phyloP scores from a whole-genome alignment of 64 coral and sea anemone genomes.

The Pocillopora damicornis region DNA sequence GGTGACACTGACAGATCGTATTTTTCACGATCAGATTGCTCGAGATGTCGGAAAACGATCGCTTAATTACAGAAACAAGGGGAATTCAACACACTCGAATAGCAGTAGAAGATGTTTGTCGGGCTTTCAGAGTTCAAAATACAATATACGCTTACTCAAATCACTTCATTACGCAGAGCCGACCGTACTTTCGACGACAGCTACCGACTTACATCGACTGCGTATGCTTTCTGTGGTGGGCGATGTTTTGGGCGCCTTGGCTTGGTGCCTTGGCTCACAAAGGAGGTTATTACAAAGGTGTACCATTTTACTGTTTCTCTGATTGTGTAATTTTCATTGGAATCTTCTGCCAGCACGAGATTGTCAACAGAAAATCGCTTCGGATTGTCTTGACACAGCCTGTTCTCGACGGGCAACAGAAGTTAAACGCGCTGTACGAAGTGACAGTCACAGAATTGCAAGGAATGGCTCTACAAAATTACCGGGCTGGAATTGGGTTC shows the following conservation, averaged over 20 bases:
- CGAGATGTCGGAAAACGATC: conserved; percentile 22
- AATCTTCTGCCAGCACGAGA: conserved; percentile 72
- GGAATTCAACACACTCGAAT: conserved; percentile 40
- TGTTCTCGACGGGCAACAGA: conserved; percentile 39
- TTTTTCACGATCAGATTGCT: not conserved
- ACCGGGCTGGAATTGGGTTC: conserved; percentile 56
- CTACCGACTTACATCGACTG: conserved; percentile 57
- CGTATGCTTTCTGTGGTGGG: not conserved
- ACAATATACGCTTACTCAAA: conserved; percentile 44
- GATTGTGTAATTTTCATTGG: conserved; percentile 42
- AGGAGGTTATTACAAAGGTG: conserved; percentile 18
- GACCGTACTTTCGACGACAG: conserved; percentile 59
- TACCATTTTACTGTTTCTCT: conserved; percentile 38
- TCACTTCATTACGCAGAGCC: conserved; percentile 74
- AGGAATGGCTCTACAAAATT: conserved; percentile 64
- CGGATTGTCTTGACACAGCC: conserved; percentile 58
- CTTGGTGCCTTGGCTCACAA: conserved; percentile 40
- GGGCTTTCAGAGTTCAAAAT: conserved; percentile 25
- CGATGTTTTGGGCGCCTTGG: conserved; percentile 24
- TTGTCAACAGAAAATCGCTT: conserved; percentile 59
- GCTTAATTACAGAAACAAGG: not conserved
- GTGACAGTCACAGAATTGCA: conserved; percentile 63
- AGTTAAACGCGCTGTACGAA: conserved; percentile 56
- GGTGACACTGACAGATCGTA: no score
- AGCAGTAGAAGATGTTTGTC: conserved; percentile 52